Conservation (phyloP, 1,140 invertebrate genomes). For the Ptiloglossa arizonensis region DNA sequence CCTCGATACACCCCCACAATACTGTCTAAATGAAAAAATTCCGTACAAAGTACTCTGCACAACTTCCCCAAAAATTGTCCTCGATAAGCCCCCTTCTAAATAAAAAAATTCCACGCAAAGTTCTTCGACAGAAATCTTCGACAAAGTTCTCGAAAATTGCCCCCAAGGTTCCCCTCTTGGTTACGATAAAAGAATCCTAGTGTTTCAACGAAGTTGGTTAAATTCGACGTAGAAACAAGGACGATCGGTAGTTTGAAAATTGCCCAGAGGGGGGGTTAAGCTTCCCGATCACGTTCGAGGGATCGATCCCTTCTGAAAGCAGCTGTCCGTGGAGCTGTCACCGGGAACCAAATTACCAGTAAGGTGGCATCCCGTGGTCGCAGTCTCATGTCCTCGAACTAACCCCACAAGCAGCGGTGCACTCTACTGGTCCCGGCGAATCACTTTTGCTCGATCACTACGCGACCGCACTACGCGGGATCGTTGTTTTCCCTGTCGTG, state of each 20-base stretch:
- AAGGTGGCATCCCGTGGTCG: conserved; percentile 76
- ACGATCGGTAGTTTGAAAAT: background rate
- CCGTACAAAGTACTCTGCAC: no score
- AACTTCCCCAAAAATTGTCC: no score
- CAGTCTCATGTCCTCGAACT: conserved; percentile 69
- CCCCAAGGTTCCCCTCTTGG: no score
- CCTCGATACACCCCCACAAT: no score
- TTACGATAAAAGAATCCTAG: no score
- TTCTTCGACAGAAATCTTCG: no score
- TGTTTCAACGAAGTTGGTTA: background rate
- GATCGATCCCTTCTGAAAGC: background rate
- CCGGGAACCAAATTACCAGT: conserved; percentile 75
- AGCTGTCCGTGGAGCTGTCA: background rate
- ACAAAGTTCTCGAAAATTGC: no score
- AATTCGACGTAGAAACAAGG: background rate
- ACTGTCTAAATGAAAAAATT: no score
- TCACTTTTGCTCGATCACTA: conserved; percentile 52
- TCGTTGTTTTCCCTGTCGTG: background rate
- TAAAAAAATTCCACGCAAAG: no score
- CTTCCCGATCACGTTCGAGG: conserved; percentile 2
- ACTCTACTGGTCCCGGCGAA: conserved; percentile 25
- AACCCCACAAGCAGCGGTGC: conserved; percentile 9
- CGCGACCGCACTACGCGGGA: conserved; percentile 15
- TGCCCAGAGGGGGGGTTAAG: no score
- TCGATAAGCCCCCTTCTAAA: no score